Conservation (phyloP, 2,113 vertebrate genomes). For the Fregetta grallaria region DNA sequence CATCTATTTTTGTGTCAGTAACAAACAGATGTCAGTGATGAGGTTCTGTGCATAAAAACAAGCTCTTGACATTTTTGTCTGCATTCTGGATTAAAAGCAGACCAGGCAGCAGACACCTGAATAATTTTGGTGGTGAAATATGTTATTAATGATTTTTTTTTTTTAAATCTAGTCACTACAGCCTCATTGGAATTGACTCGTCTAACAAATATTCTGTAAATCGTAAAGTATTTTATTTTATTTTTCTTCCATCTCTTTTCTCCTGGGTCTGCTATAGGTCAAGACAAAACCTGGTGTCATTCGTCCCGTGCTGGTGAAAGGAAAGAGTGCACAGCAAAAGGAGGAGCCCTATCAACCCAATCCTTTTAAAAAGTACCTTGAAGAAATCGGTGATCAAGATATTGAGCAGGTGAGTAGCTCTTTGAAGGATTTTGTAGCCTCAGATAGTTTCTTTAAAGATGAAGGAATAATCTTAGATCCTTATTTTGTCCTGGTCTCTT, state of each 20-base stretch:
- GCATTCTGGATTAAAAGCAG: not conserved
- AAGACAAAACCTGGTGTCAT: constrained; percentile 92
- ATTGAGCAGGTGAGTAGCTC: constrained; percentile 75
- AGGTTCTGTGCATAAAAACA: not conserved
- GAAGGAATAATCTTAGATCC: not conserved
- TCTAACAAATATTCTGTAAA: not conserved
- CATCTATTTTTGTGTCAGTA: not conserved
- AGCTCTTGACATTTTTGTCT: not conserved
- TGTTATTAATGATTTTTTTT: not conserved
- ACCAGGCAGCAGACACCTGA: not conserved
- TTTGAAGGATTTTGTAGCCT: not conserved
- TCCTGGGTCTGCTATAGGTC: not conserved
- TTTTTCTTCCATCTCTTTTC: not conserved
- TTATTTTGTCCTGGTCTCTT: not conserved
- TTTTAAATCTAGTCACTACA: not conserved
- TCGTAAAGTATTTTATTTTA: not conserved
- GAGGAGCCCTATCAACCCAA: constrained; percentile 78
- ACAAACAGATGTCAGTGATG: not conserved
- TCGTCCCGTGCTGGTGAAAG: constrained; percentile 79
- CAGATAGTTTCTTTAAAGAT: not conserved
- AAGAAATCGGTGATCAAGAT: constrained; percentile 63
- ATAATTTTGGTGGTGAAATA: not conserved
- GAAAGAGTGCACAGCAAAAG: constrained; percentile 70
- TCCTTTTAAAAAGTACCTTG: constrained; percentile 78
- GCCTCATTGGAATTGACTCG: not conserved